These are phyloP conservation scores for Onychostruthus taczanowskii DNA, from an alignment of 2,113 vertebrate species.

Conservation along the genomic window DNA sequence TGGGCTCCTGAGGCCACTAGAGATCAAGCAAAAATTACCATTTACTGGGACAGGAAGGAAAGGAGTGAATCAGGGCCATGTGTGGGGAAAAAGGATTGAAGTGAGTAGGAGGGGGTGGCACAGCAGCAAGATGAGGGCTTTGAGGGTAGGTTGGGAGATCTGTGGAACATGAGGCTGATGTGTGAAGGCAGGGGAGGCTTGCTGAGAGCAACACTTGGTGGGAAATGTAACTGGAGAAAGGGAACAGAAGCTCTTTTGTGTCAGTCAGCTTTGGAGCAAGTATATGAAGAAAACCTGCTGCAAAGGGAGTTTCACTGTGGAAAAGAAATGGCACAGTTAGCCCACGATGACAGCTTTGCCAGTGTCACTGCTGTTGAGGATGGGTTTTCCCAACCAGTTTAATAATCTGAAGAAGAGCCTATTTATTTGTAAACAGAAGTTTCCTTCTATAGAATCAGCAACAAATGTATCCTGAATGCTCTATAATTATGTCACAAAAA, in stretches of 20 bases:
- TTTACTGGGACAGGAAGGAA: not conserved
- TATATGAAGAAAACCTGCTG: not conserved
- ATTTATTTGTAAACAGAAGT: not conserved
- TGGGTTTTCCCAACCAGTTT: not conserved
- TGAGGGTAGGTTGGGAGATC: not conserved
- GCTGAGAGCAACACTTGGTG: not conserved
- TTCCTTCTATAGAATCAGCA: not conserved
- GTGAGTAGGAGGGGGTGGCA: not conserved
- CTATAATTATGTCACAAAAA: not conserved
- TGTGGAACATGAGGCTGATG: not conserved
- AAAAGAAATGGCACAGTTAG: not conserved
- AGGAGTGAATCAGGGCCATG: not conserved
- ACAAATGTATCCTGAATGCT: not conserved
- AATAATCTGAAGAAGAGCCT: not conserved
- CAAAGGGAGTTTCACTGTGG: not conserved
- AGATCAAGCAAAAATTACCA: not conserved
- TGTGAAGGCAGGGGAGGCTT: not conserved
- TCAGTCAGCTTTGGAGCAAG: not conserved
- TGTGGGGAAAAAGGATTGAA: rapidly evolving
- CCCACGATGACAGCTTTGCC: not conserved
- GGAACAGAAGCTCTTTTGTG: not conserved
- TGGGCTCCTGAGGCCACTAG: not conserved
- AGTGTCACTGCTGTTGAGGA: not conserved
- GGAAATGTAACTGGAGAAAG: not conserved
- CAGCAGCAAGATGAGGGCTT: not conserved